A percentile compares a stretch with the other conserved stretches of the same genome.
phyloP scores from a whole-genome alignment of 2,113 vertebrate species.

The Pagrus major region DNA sequence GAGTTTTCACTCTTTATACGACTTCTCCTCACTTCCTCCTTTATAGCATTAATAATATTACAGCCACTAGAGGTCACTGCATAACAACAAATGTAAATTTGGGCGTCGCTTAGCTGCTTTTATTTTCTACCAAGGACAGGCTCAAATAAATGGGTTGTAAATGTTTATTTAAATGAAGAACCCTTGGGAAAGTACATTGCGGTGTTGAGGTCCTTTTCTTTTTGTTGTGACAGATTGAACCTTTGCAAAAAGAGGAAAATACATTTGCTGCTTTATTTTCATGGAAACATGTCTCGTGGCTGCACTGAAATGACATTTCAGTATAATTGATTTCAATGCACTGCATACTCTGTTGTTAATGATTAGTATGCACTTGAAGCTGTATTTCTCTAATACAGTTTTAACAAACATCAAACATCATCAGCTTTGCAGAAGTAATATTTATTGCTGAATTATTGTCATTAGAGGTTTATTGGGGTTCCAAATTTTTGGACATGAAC shows the following conservation, averaged over 20 bases:
- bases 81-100: too few relatives aligned
- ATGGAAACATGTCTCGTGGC: neutral
- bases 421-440: neutral
- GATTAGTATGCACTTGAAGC: neutral
- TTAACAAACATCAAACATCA: neutral
- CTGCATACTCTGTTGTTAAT: neutral
- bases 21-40: too few relatives aligned
- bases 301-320: neutral
- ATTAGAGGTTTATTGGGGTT: neutral
- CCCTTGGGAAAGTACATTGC: neutral
- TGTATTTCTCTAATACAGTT: neutral
- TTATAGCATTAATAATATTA: too few relatives aligned
- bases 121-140: neutral
- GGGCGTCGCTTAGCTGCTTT: neutral
- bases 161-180: neutral
- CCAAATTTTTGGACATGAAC: neutral
- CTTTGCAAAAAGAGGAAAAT: neutral
- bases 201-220: neutral
- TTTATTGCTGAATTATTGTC: neutral
- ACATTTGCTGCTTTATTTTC: neutral
- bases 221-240: neutral
- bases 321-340: neutral
- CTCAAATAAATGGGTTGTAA: too few relatives aligned
- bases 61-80: too few relatives aligned
- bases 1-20: too few relatives aligned